Evolutionary conservation across 2,888 invertebrate genomes (phyloP), one percentile per base, ranked within the genome.

Genomic region (Ormyrus labotus): DNA sequence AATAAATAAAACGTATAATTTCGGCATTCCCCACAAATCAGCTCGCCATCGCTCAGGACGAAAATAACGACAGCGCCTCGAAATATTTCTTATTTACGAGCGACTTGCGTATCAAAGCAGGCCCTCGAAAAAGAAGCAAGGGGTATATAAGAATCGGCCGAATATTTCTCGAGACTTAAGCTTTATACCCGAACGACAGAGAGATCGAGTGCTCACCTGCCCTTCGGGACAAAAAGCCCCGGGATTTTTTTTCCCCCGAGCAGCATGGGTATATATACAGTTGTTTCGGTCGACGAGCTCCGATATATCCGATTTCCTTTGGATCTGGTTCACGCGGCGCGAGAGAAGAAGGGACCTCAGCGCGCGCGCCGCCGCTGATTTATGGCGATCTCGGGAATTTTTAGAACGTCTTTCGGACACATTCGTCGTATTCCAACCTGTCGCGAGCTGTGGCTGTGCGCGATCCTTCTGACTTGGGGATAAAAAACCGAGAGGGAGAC

Each of bases 261-360:
- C 11, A 34, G 6, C 57, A 48, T 63, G 34, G 34, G 11, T 48
- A 61, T 47, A 61, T 47, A 79, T 55, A 73, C 19, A 79, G 88
- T 90, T 90, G 89, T 90, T 89, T 90, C 89, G 88, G 89, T 89
- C 88, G 87, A 87, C 86, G 83, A 87, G 82, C 86, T 85, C 85
- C 87, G 85, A 87, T 87, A 87, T 87, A 84, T 86, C 86, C 84
- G 84, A 84, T 84, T 84, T 84, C 83, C 76, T 83, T 34, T 67
- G 81, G 80, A 84, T 84, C 81, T 85, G 83, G 83, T 84, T 84
- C 83, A 83, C 83, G 83, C 81, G 82, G 81, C 70, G 51, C 10
- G 45, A 47, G 47, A 34, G 55, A 48, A 7, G 6, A 4, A 80
- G 80, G 67, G 76, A 81, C 57, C 45, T 70, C 65, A 45, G 5